phyloP scores from a whole-genome alignment of 2,888 invertebrate genomes.

The Monopis laevigella region DNA sequence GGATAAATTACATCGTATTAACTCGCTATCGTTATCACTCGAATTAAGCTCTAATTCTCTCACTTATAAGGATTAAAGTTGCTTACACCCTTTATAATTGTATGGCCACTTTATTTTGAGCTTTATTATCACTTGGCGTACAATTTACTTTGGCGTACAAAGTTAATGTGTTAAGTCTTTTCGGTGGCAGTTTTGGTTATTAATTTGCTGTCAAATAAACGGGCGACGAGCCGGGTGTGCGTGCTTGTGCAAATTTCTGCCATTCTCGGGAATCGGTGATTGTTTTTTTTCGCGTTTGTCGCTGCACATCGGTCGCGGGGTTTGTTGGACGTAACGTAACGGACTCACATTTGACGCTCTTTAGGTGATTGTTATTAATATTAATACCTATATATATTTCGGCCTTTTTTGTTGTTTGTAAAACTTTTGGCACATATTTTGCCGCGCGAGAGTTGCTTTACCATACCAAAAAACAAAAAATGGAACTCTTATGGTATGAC shows the following conservation, averaged over 20 bases:
- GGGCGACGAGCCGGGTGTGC: conserved; percentile 67
- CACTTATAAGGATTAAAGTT: conserved; percentile 58
- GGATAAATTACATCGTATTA: conserved; percentile 67
- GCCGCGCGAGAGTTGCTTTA: too few relatives aligned
- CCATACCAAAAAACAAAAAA: too few relatives aligned
- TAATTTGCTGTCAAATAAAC: conserved; percentile 69
- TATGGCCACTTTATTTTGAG: neutral
- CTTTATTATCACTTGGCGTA: conserved; percentile 27
- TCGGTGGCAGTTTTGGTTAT: conserved; percentile 49
- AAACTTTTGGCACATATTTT: too few relatives aligned
- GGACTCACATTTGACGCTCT: too few relatives aligned
- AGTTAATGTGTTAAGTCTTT: conserved; percentile 44
- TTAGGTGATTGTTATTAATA: too few relatives aligned
- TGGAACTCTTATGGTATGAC: too few relatives aligned
- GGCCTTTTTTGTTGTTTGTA: too few relatives aligned
- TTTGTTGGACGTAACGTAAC: too few relatives aligned
- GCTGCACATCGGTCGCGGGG: too few relatives aligned
- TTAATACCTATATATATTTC: too few relatives aligned
- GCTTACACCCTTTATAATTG: conserved; percentile 31
- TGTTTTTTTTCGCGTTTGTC: conserved; percentile 42
- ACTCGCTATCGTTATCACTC: conserved; percentile 55
- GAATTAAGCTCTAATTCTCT: conserved; percentile 60
- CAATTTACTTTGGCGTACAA: conserved; percentile 46
- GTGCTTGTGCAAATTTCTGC: conserved; percentile 66
- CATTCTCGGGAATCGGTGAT: conserved; percentile 64